These are phyloP conservation scores for Cinara cedri DNA, from an alignment of 2,888 invertebrate species.

Conservation along the genomic window DNA sequence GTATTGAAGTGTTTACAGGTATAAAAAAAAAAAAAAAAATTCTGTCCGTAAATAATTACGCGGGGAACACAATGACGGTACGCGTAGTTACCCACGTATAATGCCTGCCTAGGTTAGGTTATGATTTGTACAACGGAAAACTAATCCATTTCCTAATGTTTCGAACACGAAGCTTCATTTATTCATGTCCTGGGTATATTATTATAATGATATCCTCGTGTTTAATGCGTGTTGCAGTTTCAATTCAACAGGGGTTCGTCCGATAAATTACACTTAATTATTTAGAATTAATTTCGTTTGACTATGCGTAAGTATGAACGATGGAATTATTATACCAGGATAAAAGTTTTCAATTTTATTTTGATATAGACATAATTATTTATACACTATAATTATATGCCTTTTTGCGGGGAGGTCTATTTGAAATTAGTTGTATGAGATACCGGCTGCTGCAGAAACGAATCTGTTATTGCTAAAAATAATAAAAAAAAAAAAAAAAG, in stretches of 20 bases:
- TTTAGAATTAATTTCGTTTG: not conserved
- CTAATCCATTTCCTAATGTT: conserved; percentile 4
- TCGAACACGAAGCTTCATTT: conserved; percentile 13
- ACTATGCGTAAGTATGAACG: no score
- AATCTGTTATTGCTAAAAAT: no score
- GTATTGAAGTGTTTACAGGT: not conserved
- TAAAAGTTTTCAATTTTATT: no score
- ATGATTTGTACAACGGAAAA: not conserved
- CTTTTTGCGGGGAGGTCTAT: no score
- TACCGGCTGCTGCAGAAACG: no score
- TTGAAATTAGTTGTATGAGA: no score
- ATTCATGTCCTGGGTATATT: not conserved
- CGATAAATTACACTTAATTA: not conserved
- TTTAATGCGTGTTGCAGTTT: not conserved
- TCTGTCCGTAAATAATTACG: not conserved
- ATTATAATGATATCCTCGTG: not conserved
- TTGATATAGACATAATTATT: no score
- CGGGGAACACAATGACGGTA: not conserved
- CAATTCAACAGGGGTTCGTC: not conserved
- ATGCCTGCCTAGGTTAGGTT: no score
- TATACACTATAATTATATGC: no score
- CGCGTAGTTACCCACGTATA: no score
- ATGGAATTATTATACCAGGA: no score
- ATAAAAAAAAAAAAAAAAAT: not conserved
- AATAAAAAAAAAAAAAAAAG: no score